Conservation (phyloP, 1,140 invertebrate genomes). For the Leptinotarsa lineolata region DNA sequence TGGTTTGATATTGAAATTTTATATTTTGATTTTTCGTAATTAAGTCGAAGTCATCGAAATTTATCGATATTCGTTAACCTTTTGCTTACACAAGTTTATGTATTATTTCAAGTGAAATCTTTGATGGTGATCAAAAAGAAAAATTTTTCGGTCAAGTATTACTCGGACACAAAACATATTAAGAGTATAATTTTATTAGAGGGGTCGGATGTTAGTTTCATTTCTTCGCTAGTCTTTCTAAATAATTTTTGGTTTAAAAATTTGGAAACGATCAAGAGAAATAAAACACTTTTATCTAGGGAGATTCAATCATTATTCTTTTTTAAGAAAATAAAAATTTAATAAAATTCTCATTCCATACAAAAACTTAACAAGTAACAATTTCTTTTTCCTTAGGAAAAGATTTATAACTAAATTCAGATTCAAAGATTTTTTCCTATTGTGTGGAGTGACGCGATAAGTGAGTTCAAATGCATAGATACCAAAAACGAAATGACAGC, state of each 20-base stretch:
- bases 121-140: no score
- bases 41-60: no score
- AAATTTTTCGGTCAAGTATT: not conserved
- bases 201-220: no score
- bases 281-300: conserved; percentile 20
- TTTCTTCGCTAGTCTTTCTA: no score
- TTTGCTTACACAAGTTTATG: no score
- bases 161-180: no score
- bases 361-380: conserved; percentile 28
- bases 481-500: not conserved
- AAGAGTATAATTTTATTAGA: no score
- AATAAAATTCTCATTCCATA: conserved; percentile 21
- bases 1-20: no score
- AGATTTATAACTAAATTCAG: conserved; percentile 20
- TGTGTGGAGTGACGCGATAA: not conserved
- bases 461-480: conserved; percentile 8
- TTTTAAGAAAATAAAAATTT: conserved; percentile 27
- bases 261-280: conserved; percentile 18
- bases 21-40: no score
- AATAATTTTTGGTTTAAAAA: not conserved
- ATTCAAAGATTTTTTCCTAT: not conserved
- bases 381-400: conserved; percentile 19
- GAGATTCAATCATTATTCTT: conserved; percentile 25
- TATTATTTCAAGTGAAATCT: no score
- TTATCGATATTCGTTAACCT: not conserved